A percentile compares a stretch with the other conserved stretches of the same genome.
Evolutionary conservation across 2,113 vertebrate genomes (phyloP).

Genomic region (Pelmatolapia mariae): DNA sequence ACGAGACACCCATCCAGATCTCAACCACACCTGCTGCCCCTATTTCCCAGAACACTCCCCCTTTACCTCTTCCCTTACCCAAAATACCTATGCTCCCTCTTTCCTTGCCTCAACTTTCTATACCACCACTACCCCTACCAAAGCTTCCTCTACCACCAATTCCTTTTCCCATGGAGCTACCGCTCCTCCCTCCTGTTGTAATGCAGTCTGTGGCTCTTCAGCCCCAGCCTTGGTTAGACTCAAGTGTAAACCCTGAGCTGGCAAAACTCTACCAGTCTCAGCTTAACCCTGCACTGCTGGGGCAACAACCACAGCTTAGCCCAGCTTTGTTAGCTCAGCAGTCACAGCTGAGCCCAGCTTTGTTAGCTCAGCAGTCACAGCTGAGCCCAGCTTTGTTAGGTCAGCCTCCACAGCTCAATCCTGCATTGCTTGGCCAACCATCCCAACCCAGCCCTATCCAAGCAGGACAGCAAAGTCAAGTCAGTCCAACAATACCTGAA

Average conservation of each 20-base stretch:
- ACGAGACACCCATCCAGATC: constrained; percentile 17
- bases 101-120: constrained; percentile 50
- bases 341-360: constrained; percentile 73
- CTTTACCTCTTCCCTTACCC: constrained; percentile 64
- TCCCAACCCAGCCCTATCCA: constrained; percentile 83
- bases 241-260: constrained; percentile 80
- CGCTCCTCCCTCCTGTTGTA: constrained; percentile 89
- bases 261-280: constrained; percentile 92
- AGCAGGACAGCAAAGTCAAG: constrained; percentile 74
- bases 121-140: constrained; percentile 70
- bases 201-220: constrained; percentile 93
- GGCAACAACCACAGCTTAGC: constrained; percentile 68
- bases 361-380: constrained; percentile 76
- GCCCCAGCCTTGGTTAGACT: constrained; percentile 82
- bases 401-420: constrained; percentile 62
- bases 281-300: constrained; percentile 82
- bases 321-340: constrained; percentile 64
- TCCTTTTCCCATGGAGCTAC: constrained; percentile 88
- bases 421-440: constrained; percentile 45
- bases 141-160: constrained; percentile 82
- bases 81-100: constrained; percentile 76
- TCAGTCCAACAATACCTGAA: constrained; percentile 63
- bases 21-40: constrained; percentile 37
- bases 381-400: constrained; percentile 75
- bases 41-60: constrained; percentile 70